Conservation (phyloP, 92 coral and sea anemone genomes). For the Nematostella vectensis region DNA sequence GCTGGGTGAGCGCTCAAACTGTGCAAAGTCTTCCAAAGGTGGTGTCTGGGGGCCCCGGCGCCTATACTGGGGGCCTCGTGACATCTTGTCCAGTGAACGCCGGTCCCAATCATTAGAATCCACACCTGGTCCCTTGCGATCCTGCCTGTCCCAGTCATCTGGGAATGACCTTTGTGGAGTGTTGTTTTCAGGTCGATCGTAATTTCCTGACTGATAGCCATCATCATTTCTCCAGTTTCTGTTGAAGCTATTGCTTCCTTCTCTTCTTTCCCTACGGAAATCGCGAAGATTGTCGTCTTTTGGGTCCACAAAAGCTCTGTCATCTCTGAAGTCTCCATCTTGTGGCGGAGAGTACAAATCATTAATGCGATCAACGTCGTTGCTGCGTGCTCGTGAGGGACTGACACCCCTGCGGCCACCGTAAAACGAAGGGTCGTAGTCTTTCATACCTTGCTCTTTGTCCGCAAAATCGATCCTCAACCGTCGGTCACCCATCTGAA, state of each 20-base stretch:
- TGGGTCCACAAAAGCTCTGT: conserved; percentile 51
- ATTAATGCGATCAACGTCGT: conserved; percentile 53
- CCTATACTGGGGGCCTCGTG: conserved; percentile 55
- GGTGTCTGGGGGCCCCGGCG: conserved; percentile 72
- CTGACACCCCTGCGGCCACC: conserved; percentile 50
- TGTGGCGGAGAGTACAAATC: conserved; percentile 43
- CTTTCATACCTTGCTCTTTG: conserved; percentile 91
- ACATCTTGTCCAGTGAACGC: conserved; percentile 51
- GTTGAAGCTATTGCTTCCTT: conserved; percentile 43
- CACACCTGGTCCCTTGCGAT: conserved; percentile 37
- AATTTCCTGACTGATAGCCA: conserved; percentile 37
- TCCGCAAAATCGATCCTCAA: conserved; percentile 98
- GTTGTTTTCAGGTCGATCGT: conserved; percentile 58
- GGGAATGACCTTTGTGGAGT: conserved; percentile 30
- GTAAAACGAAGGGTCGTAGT: conserved; percentile 56
- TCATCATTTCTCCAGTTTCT: conserved; percentile 70
- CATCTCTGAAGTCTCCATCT: conserved; percentile 71
- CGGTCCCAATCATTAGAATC: conserved; percentile 76
- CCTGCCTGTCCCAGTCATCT: conserved; percentile 60
- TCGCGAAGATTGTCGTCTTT: conserved; percentile 70
- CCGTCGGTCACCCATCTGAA: conserved; percentile 90
- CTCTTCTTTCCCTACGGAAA: conserved; percentile 53
- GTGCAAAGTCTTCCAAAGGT: conserved; percentile 53
- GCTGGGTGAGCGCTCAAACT: conserved; percentile 53
- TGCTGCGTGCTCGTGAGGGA: conserved; percentile 70